Percentiles rank a stretch among this genome's conserved stretches.
phyloP scores from a whole-genome alignment of 2,888 invertebrate genomes.

The Chrysolina oricalcia region DNA sequence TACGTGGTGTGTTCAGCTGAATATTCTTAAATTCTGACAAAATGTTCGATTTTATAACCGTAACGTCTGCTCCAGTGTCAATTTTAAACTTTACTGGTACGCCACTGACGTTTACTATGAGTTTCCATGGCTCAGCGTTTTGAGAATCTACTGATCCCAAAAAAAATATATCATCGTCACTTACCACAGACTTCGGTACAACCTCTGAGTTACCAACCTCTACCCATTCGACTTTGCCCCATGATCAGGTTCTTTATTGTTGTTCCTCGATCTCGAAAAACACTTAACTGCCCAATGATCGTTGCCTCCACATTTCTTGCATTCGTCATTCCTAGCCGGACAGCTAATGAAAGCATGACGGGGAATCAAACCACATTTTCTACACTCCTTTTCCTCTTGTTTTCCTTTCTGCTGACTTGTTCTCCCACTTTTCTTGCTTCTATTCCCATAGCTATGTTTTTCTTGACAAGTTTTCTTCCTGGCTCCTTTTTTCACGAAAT shows the following conservation, averaged over 20 bases:
- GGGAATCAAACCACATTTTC: too few species aligned
- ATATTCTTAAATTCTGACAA: background rate
- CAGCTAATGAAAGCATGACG: too few species aligned
- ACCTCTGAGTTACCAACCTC: background rate
- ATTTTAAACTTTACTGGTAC: background rate
- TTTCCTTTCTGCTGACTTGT: background rate
- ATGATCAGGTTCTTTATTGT: background rate
- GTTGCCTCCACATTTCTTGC: background rate
- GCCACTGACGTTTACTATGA: background rate
- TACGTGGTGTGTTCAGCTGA: background rate
- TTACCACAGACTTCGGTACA: background rate
- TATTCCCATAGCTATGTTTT: too few species aligned
- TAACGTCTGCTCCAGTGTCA: background rate
- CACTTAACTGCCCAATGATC: conserved; percentile 3
- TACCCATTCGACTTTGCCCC: background rate
- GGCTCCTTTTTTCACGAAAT: background rate
- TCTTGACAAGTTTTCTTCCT: background rate
- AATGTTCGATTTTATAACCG: background rate
- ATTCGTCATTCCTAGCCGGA: background rate
- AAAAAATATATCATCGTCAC: background rate
- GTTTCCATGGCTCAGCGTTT: background rate
- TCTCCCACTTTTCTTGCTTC: background rate
- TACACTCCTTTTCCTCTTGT: background rate
- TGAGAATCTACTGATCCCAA: background rate
- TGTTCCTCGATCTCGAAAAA: background rate